Evolutionary conservation across 1,140 invertebrate genomes (phyloP).

Genomic region (Gerris buenoi): DNA sequence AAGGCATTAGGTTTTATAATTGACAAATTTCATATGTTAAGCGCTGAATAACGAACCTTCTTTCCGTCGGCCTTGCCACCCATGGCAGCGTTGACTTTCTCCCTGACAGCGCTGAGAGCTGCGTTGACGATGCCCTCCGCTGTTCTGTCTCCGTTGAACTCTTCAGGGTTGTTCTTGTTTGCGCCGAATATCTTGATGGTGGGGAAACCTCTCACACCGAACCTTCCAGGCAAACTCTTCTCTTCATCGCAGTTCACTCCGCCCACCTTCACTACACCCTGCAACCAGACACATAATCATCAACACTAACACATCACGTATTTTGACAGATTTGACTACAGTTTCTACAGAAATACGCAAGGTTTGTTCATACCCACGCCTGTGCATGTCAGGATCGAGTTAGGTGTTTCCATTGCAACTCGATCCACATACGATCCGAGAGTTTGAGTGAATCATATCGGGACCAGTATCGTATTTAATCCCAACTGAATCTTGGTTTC

Average conservation of each 20-base stretch:
- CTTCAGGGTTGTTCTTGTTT: constrained; percentile 72
- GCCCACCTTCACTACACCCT: constrained; percentile 86
- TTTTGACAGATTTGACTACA: too few relatives aligned
- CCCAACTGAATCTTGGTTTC: too few relatives aligned
- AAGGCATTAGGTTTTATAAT: neutral
- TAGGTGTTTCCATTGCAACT: too few relatives aligned
- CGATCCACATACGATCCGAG: neutral
- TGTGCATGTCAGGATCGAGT: too few relatives aligned
- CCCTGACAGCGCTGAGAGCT: constrained; percentile 51
- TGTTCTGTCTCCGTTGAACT: constrained; percentile 73
- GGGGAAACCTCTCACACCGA: constrained; percentile 80
- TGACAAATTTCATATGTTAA: neutral
- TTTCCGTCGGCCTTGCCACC: constrained; percentile 33
- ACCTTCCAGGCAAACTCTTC: constrained; percentile 61
- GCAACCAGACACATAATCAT: constrained; percentile 23
- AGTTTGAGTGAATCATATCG: neutral
- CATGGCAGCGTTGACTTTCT: constrained; percentile 50
- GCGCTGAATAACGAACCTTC: neutral
- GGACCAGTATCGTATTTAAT: neutral
- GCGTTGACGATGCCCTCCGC: constrained; percentile 74
- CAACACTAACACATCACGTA: too few relatives aligned
- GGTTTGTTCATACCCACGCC: too few relatives aligned
- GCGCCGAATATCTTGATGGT: constrained; percentile 89
- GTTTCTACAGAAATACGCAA: too few relatives aligned
- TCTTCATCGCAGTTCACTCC: constrained; percentile 85